phyloP scores from a whole-genome alignment of 1,140 invertebrate genomes.

The Sipha flava region DNA sequence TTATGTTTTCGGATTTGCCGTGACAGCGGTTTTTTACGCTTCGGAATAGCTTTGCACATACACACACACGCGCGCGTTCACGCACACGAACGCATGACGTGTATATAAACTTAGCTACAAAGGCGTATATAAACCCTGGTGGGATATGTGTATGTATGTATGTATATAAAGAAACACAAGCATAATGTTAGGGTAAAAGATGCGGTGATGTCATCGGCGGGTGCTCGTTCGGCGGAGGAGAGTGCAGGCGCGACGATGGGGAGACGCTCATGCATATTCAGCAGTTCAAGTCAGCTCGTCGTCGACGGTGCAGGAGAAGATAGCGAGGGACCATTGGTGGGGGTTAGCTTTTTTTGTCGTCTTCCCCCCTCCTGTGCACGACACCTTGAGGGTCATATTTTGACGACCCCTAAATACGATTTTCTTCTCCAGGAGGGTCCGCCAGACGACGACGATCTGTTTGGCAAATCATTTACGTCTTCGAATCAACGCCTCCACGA shows the following conservation, averaged over 20 bases:
- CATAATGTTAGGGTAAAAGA: slow-evolving; percentile 22
- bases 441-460: background rate
- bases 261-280: slow-evolving; percentile 33
- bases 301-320: background rate
- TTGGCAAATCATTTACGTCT: background rate
- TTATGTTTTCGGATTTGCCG: slow-evolving; percentile 12
- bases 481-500: background rate
- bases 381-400: slow-evolving; percentile 21
- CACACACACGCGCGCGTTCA: background rate
- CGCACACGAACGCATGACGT: background rate
- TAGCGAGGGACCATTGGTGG: no score
- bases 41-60: slow-evolving; percentile 20
- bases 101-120: background rate
- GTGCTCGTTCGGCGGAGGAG: slow-evolving; percentile 1
- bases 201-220: slow-evolving; percentile 32
- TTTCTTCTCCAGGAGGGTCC: background rate
- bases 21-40: slow-evolving; percentile 16
- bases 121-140: background rate
- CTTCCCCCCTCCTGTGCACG: background rate
- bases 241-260: background rate
- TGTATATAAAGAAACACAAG: background rate
- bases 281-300: background rate
- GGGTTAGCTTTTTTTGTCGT: slow-evolving; percentile 16
- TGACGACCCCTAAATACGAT: slow-evolving; percentile 11
- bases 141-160: background rate